Conservation (phyloP, 2,113 vertebrate genomes). For the Argyrosomus japonicus region DNA sequence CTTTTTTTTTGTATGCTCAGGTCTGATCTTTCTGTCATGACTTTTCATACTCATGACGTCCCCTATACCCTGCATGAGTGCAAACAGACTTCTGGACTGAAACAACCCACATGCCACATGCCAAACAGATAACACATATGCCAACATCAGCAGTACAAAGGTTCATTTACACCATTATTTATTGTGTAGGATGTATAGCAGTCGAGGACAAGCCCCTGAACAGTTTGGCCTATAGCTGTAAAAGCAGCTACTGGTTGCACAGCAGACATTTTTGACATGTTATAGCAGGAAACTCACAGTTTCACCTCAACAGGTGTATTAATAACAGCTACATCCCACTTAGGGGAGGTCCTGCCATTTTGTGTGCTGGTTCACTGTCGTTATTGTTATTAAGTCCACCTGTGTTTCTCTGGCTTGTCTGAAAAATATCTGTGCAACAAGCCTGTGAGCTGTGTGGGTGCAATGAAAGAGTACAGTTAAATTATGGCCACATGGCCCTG, state of each 20-base stretch:
- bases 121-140: neutral
- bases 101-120: neutral
- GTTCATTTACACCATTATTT: neutral
- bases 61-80: neutral
- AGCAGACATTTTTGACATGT: too few species aligned
- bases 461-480: too few species aligned
- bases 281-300: too few species aligned
- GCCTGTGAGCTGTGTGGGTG: too few species aligned
- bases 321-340: too few species aligned
- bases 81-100: neutral
- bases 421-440: too few species aligned
- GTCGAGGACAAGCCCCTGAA: neutral
- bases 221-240: neutral
- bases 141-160: neutral
- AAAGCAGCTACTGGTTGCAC: neutral
- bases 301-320: too few species aligned
- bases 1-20: neutral
- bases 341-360: too few species aligned
- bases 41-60: neutral
- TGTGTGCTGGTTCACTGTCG: too few species aligned
- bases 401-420: too few species aligned
- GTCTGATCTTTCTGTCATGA: neutral
- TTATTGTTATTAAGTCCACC: too few species aligned
- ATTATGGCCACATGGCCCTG: too few species aligned
- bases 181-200: neutral